Evolutionary conservation across 2,113 vertebrate genomes (phyloP).

Genomic region (Chaetorhynchus papuensis): DNA sequence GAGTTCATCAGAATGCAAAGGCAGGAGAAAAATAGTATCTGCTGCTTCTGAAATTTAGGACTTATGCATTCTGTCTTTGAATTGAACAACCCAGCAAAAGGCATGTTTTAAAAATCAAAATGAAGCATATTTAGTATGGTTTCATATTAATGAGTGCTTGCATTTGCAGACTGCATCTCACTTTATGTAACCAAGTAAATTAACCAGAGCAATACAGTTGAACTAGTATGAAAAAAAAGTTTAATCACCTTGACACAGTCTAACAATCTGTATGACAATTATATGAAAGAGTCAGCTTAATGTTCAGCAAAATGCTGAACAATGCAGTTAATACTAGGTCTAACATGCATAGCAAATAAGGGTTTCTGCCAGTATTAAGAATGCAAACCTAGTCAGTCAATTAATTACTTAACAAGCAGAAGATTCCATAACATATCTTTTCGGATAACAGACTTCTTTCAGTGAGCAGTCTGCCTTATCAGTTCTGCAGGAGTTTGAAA

Average conservation of each 20-base stretch:
- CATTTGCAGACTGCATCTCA: background rate
- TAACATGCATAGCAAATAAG: background rate
- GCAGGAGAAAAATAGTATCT: background rate
- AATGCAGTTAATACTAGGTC: background rate
- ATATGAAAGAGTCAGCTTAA: background rate
- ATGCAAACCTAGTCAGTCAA: background rate
- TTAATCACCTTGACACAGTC: background rate
- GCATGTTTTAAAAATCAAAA: background rate
- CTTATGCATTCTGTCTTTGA: background rate
- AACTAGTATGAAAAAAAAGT: background rate
- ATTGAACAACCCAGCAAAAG: background rate
- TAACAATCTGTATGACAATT: background rate
- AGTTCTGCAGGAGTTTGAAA: background rate
- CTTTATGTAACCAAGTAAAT: background rate
- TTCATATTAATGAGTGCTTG: background rate
- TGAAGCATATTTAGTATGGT: background rate
- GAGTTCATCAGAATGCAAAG: background rate
- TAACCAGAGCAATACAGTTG: background rate
- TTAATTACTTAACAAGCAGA: background rate
- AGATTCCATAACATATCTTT: background rate
- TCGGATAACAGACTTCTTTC: background rate
- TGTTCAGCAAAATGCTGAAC: background rate
- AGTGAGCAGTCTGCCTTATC: background rate
- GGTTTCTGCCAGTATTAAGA: background rate
- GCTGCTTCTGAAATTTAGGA: background rate